Evolutionary conservation across 1,140 invertebrate species (phyloP).

Genomic region (Latrodectus geometricus): DNA sequence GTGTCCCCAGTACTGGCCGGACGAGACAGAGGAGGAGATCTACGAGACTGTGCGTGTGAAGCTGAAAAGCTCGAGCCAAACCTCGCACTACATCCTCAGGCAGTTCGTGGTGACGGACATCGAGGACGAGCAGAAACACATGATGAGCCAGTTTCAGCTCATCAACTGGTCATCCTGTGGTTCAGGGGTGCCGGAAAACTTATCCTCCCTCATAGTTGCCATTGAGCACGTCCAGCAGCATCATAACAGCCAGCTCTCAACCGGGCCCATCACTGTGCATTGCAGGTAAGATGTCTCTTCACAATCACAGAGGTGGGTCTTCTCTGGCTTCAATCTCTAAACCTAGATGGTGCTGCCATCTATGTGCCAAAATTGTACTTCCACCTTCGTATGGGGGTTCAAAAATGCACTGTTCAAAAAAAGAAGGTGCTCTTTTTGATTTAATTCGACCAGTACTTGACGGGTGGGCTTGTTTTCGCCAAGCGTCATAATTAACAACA

Average conservation of each 20-base stretch:
- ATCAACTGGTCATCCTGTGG: slow-evolving; percentile 46
- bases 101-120: slow-evolving; percentile 85
- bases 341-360: no score
- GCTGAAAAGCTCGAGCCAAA: slow-evolving; percentile 82
- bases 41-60: slow-evolving; percentile 87
- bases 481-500: no score
- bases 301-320: background rate
- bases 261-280: slow-evolving; percentile 61
- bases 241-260: slow-evolving; percentile 48
- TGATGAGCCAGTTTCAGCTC: slow-evolving; percentile 53
- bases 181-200: slow-evolving; percentile 42
- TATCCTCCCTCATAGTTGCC: slow-evolving; percentile 54
- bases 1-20: slow-evolving; percentile 90
- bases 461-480: no score
- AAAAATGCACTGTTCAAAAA: no score
- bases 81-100: slow-evolving; percentile 81
- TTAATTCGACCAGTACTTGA: no score
- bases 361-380: no score
- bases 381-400: no score
- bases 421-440: no score
- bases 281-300: slow-evolving; percentile 50
- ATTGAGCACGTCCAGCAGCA: slow-evolving; percentile 61
- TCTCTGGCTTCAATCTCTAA: no score
- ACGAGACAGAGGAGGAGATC: slow-evolving; percentile 77
- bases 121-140: slow-evolving; percentile 69